phyloP scores from a whole-genome alignment of 2,888 invertebrate species.

The Napeogenes sylphis region DNA sequence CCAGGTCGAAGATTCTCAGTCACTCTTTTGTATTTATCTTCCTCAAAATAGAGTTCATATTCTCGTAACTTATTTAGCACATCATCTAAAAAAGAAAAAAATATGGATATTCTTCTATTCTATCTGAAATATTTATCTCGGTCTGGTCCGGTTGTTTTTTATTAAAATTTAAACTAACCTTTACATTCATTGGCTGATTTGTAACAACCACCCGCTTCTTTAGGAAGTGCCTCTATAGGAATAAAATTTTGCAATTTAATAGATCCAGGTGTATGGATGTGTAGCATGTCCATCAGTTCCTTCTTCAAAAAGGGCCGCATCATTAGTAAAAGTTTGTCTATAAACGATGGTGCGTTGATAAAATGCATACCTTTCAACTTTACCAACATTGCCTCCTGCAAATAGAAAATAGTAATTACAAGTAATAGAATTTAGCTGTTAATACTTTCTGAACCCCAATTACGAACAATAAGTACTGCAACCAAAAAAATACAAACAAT shows the following conservation, averaged over 20 bases:
- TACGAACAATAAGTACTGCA: no score
- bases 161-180: not conserved
- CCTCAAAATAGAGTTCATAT: slow-evolving; percentile 58
- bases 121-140: no score
- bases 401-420: slow-evolving; percentile 7
- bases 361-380: slow-evolving; percentile 80
- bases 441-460: no score
- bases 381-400: slow-evolving; percentile 79
- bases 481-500: no score
- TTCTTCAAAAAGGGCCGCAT: slow-evolving; percentile 83
- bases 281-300: slow-evolving; percentile 64
- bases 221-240: slow-evolving; percentile 52
- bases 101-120: not conserved
- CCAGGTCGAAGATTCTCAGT: slow-evolving; percentile 79
- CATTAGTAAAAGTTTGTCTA: slow-evolving; percentile 79
- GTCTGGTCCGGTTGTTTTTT: not conserved
- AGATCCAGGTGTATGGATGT: slow-evolving; percentile 61
- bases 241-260: slow-evolving; percentile 64
- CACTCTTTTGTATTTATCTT: slow-evolving; percentile 77
- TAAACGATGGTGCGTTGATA: slow-evolving; percentile 78
- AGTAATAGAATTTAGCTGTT: no score
- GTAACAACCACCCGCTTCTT: slow-evolving; percentile 18
- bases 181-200: not conserved
- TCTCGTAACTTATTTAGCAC: slow-evolving; percentile 48
- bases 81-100: slow-evolving; percentile 44